Evolutionary conservation across 2,113 vertebrate genomes (phyloP).

Genomic region (Lethenteron reissneri): DNA sequence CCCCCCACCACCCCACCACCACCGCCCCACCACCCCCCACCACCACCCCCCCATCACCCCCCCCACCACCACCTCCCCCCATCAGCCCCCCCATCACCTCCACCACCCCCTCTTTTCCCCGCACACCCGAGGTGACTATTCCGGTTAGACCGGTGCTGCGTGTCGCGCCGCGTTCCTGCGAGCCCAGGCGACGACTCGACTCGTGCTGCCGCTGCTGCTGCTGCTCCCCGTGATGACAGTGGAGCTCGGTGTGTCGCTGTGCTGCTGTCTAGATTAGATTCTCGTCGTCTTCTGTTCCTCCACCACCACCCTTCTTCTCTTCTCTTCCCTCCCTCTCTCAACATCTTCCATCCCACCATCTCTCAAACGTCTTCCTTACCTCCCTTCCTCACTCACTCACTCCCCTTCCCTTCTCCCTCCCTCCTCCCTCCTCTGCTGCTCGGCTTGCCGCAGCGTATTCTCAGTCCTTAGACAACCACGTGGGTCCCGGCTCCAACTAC

Average conservation of each 20-base stretch:
- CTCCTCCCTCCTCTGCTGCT: neutral
- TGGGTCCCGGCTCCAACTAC: conserved; percentile 43
- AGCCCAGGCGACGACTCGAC: too few species aligned
- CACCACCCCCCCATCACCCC: neutral
- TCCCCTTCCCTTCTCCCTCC: neutral
- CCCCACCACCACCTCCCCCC: neutral
- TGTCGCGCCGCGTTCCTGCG: too few species aligned
- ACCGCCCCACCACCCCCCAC: neutral
- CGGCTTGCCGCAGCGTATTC: conserved; percentile 35
- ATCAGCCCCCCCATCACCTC: too few species aligned
- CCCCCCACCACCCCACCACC: neutral
- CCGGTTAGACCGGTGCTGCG: too few species aligned
- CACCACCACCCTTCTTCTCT: neutral
- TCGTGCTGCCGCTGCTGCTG: too few species aligned
- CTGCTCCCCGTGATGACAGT: too few species aligned
- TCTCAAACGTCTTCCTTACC: conserved; percentile 1
- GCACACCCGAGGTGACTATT: too few species aligned
- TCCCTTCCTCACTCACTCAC: neutral
- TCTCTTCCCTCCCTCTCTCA: neutral
- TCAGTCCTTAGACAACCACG: conserved; percentile 78
- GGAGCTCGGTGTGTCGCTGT: too few species aligned
- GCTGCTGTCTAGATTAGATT: too few species aligned
- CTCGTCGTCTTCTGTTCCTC: neutral
- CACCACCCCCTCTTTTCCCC: neutral
- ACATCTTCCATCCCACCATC: neutral